Evolutionary conservation across 2,888 invertebrate species (phyloP).

Genomic region (Muschampia plurimacula): DNA sequence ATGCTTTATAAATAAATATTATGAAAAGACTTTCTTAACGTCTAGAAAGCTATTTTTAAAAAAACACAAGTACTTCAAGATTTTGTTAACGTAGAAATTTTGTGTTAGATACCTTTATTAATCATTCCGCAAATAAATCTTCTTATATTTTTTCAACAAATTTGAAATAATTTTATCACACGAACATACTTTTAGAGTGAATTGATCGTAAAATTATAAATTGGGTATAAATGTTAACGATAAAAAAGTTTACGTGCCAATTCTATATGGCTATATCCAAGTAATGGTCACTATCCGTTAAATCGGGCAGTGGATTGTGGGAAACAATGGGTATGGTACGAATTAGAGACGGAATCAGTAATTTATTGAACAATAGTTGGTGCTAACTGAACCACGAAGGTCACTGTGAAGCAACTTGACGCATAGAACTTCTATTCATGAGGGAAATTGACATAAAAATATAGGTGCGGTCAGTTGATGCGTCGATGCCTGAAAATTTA

Average conservation of each 20-base stretch:
- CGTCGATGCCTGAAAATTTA: background rate
- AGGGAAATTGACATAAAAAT: slow-evolving; percentile 32
- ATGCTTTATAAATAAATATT: too few species aligned
- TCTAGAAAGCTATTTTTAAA: too few species aligned
- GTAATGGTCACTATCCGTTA: slow-evolving; percentile 69
- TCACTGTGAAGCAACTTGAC: slow-evolving; percentile 65
- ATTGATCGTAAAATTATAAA: too few species aligned
- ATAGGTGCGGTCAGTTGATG: background rate
- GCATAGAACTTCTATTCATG: slow-evolving; percentile 49
- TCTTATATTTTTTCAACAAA: too few species aligned
- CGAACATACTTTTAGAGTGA: too few species aligned
- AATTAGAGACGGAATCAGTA: slow-evolving; percentile 78
- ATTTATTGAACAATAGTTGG: slow-evolving; percentile 77
- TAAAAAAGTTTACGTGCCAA: slow-evolving; percentile 14
- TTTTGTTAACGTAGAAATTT: too few species aligned
- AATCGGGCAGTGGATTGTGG: slow-evolving; percentile 67
- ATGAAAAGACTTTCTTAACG: too few species aligned
- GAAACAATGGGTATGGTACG: slow-evolving; percentile 74
- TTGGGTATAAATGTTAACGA: too few species aligned
- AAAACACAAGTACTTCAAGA: too few species aligned
- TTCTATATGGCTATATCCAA: slow-evolving; percentile 32
- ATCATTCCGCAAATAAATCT: too few species aligned
- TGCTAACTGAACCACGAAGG: slow-evolving; percentile 78
- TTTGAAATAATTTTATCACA: too few species aligned
- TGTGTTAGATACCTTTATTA: too few species aligned